phyloP scores from a whole-genome alignment of 2,888 invertebrate species.

The Brassicogethes aeneus region DNA sequence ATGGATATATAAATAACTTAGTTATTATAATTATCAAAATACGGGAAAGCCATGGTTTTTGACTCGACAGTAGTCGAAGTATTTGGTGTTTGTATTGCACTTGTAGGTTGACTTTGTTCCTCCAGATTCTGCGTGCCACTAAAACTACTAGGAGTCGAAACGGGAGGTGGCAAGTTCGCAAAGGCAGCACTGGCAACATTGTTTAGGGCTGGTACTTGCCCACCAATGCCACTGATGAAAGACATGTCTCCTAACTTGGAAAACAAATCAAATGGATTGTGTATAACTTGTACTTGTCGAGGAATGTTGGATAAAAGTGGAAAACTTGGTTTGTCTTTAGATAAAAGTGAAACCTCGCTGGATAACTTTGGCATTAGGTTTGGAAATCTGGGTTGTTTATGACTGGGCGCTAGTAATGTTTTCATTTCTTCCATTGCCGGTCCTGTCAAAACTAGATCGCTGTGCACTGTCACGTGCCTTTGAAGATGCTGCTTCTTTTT shows the following conservation, averaged over 20 bases:
- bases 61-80: too few species aligned
- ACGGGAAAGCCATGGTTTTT: not conserved
- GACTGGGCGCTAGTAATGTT: not conserved
- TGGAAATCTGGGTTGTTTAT: not conserved
- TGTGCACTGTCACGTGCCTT: conserved; percentile 26
- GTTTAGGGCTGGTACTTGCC: not conserved
- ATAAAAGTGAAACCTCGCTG: too few species aligned
- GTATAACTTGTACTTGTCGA: not conserved
- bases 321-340: not conserved
- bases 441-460: conserved; percentile 7
- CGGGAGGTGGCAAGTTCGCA: not conserved
- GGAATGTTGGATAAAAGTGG: not conserved
- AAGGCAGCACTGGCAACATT: not conserved
- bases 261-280: not conserved
- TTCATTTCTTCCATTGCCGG: not conserved
- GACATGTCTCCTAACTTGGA: not conserved
- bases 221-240: not conserved
- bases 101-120: too few species aligned
- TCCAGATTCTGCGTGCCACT: too few species aligned
- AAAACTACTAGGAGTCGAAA: not conserved
- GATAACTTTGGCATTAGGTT: not conserved
- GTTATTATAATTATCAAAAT: not conserved
- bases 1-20: not conserved
- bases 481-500: conserved; percentile 34
- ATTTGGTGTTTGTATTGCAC: not conserved